These are phyloP conservation scores for Tinea pellionella DNA, from an alignment of 2,888 invertebrate genomes.

Conservation along the genomic window DNA sequence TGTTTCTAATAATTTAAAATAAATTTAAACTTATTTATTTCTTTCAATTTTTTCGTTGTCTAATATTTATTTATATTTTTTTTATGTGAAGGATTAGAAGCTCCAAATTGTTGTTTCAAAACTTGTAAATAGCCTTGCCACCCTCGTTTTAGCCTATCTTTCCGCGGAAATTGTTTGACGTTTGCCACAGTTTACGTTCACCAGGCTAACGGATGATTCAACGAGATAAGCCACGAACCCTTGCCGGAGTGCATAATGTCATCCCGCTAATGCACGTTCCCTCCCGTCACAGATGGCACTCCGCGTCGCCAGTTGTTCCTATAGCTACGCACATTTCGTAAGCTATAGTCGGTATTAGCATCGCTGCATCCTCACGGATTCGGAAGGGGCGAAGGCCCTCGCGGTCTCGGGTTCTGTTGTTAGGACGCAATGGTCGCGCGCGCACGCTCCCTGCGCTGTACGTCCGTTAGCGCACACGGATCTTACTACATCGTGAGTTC, in stretches of 20 bases:
- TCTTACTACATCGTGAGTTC: constrained; percentile 2
- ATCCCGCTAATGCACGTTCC: constrained; percentile 64
- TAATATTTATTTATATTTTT: not conserved
- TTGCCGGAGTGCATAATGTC: constrained; percentile 64
- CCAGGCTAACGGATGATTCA: constrained; percentile 36
- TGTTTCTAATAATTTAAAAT: constrained; percentile 18
- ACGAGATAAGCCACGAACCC: constrained; percentile 60
- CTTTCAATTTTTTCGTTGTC: not conserved
- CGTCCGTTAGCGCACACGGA: constrained; percentile 1
- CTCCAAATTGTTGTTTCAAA: not conserved
- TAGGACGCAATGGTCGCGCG: constrained; percentile 56
- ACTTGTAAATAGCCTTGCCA: not conserved
- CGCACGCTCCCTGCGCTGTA: constrained; percentile 32
- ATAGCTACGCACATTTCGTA: constrained; percentile 19
- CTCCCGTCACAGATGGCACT: constrained; percentile 60
- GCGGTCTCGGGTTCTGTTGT: constrained; percentile 54
- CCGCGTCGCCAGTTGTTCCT: constrained; percentile 55
- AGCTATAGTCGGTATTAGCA: not conserved
- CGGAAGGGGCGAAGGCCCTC: constrained; percentile 64
- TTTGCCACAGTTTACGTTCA: constrained; percentile 2
- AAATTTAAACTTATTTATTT: not conserved
- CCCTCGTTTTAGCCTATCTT: not conserved
- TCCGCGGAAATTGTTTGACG: not conserved
- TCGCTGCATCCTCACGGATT: constrained; percentile 57
- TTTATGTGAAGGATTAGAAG: not conserved